phyloP scores from a whole-genome alignment of 2,888 invertebrate species.

The Drosophila quinaria region DNA sequence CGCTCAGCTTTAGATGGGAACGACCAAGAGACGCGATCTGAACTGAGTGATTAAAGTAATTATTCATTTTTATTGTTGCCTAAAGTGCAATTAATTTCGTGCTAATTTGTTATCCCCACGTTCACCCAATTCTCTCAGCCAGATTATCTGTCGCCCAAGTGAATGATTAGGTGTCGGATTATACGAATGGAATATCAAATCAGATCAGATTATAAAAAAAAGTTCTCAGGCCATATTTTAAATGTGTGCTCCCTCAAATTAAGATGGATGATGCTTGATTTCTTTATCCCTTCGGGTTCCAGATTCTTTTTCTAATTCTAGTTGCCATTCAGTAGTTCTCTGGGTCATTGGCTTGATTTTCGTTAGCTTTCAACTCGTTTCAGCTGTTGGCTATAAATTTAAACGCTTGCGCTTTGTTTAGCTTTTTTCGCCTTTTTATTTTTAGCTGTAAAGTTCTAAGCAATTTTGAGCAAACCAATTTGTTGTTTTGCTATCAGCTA shows the following conservation, averaged over 20 bases:
- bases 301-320: conserved; percentile 1
- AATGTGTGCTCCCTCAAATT: conserved; percentile 3
- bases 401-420: conserved; percentile 19
- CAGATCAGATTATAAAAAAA: conserved; percentile 35
- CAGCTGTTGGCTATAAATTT: conserved; percentile 58
- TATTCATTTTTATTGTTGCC: conserved; percentile 71
- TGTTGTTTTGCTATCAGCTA: conserved; percentile 58
- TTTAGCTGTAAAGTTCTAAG: conserved; percentile 66
- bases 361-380: conserved; percentile 55
- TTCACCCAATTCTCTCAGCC: conserved; percentile 35
- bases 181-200: conserved; percentile 26
- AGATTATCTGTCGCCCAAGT: conserved; percentile 1
- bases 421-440: conserved; percentile 12
- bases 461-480: conserved; percentile 60
- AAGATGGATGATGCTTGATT: conserved; percentile 17
- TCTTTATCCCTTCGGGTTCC: conserved; percentile 16
- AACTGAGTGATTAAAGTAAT: conserved; percentile 61
- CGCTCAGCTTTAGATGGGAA: conserved; percentile 41
- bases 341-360: conserved; percentile 71
- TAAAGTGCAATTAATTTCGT: conserved; percentile 74
- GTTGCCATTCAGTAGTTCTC: conserved; percentile 61
- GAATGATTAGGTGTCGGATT: conserved; percentile 17
- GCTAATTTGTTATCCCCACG: conserved; percentile 66
- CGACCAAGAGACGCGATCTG: conserved; percentile 54
- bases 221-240: conserved; percentile 50